Evolutionary conservation across 2,113 vertebrate species (phyloP).

Genomic region (Vimba vimba): DNA sequence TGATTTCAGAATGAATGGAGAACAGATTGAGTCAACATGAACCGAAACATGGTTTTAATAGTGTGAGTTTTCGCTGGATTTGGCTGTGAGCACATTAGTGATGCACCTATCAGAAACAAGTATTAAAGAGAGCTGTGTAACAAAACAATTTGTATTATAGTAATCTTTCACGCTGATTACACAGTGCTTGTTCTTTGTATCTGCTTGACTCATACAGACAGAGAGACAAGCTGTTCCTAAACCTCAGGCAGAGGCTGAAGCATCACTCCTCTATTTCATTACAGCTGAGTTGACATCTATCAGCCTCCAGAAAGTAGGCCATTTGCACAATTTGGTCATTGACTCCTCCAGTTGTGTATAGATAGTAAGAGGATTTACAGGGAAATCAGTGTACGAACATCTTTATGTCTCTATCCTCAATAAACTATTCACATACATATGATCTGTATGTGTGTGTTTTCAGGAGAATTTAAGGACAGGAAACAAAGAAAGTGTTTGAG

Average conservation of each 20-base stretch:
- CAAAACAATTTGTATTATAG: not conserved
- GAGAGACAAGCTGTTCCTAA: not conserved
- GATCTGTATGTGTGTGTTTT: not conserved
- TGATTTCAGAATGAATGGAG: not conserved
- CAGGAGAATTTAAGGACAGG: not conserved
- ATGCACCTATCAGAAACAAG: not conserved
- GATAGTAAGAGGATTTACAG: not conserved
- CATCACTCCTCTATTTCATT: not conserved
- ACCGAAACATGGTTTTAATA: not conserved
- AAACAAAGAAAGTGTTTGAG: conserved; percentile 17
- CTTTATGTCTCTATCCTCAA: not conserved
- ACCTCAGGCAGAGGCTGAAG: conserved; percentile 24
- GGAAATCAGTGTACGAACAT: not conserved
- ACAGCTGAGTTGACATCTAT: conserved; percentile 13
- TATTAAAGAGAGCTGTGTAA: not conserved
- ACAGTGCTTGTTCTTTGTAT: not conserved
- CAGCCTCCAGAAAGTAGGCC: conserved; percentile 12
- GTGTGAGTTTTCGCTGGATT: not conserved
- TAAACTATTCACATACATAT: not conserved
- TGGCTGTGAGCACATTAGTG: not conserved
- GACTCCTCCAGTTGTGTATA: not conserved
- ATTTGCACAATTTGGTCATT: conserved; percentile 20
- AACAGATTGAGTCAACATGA: not conserved
- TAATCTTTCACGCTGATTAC: not conserved
- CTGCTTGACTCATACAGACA: not conserved